Conservation (phyloP, 1,140 invertebrate genomes). For the Portunus trituberculatus region DNA sequence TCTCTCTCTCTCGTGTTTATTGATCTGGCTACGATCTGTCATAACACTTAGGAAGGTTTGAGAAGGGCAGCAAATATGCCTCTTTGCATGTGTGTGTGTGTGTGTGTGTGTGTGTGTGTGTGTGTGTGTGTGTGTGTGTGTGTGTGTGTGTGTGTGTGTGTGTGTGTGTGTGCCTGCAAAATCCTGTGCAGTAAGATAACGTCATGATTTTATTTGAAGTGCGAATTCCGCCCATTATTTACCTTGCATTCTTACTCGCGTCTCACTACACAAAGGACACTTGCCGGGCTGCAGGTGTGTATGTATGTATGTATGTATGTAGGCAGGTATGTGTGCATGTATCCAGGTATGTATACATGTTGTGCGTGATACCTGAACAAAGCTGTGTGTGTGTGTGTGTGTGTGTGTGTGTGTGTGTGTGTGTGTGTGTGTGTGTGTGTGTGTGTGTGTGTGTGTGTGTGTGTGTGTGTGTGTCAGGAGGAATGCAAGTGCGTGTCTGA, state of each 20-base stretch:
- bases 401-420: no score
- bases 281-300: not conserved
- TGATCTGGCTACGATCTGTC: not conserved
- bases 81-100: not conserved
- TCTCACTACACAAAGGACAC: no score
- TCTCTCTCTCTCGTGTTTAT: not conserved
- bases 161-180: not conserved
- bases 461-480: no score
- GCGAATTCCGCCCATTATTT: no score
- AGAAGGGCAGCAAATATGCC: not conserved
- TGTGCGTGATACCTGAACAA: no score
- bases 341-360: not conserved
- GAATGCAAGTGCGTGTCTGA: no score
- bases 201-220: no score
- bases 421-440: no score
- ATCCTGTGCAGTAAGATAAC: not conserved
- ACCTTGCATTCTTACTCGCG: no score
- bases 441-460: no score
- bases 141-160: not conserved
- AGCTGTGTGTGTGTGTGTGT: no score
- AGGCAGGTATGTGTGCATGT: not conserved
- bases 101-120: conserved; percentile 20
- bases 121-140: conserved; percentile 20
- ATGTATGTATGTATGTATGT: not conserved
- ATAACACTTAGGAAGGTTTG: not conserved